Conservation (phyloP, 2,113 vertebrate genomes). For the Panthera tigris region DNA sequence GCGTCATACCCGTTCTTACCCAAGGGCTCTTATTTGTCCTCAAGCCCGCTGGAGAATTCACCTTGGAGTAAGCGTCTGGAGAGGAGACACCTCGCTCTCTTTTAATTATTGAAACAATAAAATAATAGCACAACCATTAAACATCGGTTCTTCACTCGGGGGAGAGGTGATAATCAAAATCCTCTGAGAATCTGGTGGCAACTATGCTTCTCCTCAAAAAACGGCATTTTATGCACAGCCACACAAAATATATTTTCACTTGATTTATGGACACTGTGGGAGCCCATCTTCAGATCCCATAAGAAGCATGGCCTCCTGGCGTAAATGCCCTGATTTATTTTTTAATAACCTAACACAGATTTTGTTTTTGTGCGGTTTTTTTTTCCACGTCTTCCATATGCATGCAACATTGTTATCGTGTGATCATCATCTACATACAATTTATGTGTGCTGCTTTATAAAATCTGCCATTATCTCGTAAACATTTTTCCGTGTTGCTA, state of each 20-base stretch:
- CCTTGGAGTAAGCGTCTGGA: neutral
- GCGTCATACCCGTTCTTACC: neutral
- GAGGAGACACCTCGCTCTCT: neutral
- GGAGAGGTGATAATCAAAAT: neutral
- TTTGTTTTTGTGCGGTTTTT: slow-evolving; percentile 43
- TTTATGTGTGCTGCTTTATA: slow-evolving; percentile 64
- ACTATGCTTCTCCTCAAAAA: neutral
- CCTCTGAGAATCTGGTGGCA: neutral
- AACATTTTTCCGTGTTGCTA: slow-evolving; percentile 61
- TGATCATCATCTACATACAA: slow-evolving; percentile 64
- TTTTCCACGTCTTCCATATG: slow-evolving; percentile 30
- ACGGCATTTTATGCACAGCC: neutral
- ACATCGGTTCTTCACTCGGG: neutral
- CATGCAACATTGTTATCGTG: slow-evolving; percentile 28
- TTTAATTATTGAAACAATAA: slow-evolving; percentile 48
- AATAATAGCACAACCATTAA: neutral
- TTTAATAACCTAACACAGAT: slow-evolving; percentile 35
- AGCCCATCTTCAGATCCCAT: neutral
- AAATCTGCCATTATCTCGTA: slow-evolving; percentile 71
- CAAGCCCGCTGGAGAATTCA: neutral
- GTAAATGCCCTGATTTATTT: slow-evolving; percentile 51
- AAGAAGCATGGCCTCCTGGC: neutral
- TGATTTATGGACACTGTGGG: neutral
- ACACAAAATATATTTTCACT: slow-evolving; percentile 12
- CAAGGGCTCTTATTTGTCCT: neutral